phyloP scores from a whole-genome alignment of 2,113 vertebrate genomes.

The Hemiscyllium ocellatum region DNA sequence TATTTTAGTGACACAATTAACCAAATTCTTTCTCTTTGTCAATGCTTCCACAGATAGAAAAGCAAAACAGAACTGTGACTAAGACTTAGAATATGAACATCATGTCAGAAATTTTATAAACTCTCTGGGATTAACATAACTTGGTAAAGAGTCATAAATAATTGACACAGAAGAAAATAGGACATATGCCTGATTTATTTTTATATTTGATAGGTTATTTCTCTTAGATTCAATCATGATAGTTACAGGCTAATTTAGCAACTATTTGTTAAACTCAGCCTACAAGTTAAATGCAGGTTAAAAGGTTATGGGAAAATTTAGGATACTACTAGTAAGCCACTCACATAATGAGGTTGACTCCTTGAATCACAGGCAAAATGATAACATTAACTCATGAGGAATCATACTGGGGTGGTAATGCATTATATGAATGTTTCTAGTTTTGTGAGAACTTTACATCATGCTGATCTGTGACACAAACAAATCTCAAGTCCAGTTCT shows the following conservation, averaged over 20 bases:
- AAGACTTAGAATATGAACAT: background rate
- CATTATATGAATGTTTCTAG: background rate
- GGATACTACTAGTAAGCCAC: background rate
- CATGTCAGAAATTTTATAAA: background rate
- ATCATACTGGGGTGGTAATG: background rate
- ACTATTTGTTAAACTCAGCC: slow-evolving; percentile 4
- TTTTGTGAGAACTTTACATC: background rate
- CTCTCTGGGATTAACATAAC: background rate
- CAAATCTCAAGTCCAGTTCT: background rate
- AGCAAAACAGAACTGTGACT: too few relatives aligned
- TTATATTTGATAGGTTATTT: background rate
- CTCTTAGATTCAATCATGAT: background rate
- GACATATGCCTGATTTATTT: background rate
- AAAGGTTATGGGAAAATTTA: slow-evolving; percentile 14
- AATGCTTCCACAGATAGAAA: background rate
- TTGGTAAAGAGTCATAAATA: background rate
- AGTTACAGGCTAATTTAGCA: background rate
- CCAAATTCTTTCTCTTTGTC: background rate
- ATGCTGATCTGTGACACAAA: background rate
- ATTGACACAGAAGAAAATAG: background rate
- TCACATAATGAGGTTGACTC: background rate
- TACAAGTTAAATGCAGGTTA: background rate
- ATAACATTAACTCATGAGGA: background rate
- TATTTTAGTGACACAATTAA: background rate
- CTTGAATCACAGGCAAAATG: background rate